phyloP scores from a whole-genome alignment of 2,888 invertebrate species.

The Bellardia pandia region DNA sequence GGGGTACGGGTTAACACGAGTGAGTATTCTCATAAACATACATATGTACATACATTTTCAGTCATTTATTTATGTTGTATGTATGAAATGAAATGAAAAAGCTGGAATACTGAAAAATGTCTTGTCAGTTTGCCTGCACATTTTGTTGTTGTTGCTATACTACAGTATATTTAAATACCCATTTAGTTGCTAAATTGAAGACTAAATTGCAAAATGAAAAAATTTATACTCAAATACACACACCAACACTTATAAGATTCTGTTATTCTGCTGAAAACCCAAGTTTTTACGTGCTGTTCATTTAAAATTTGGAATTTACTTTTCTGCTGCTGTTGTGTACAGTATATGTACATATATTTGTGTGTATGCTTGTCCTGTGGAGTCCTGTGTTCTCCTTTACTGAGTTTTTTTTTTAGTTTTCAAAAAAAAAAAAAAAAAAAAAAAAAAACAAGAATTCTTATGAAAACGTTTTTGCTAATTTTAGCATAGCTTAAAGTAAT shows the following conservation, averaged over 20 bases:
- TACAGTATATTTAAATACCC: slow-evolving; percentile 53
- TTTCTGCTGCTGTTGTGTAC: slow-evolving; percentile 5
- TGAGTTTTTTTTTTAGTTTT: neutral
- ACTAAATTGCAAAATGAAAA: slow-evolving; percentile 46
- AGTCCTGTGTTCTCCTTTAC: slow-evolving; percentile 23
- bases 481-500: neutral
- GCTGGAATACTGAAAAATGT: slow-evolving; percentile 58
- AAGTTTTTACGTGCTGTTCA: slow-evolving; percentile 65
- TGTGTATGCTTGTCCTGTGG: neutral
- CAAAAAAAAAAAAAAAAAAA: no score
- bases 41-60: slow-evolving; percentile 10
- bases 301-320: slow-evolving; percentile 48
- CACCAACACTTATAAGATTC: neutral
- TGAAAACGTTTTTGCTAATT: no score
- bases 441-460: no score
- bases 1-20: slow-evolving; percentile 69
- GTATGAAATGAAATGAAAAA: slow-evolving; percentile 41
- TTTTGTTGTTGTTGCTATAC: slow-evolving; percentile 34
- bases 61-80: slow-evolving; percentile 9
- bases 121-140: slow-evolving; percentile 62
- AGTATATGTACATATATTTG: no score
- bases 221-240: neutral
- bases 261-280: slow-evolving; percentile 32
- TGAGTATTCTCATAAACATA: slow-evolving; percentile 7
- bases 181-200: slow-evolving; percentile 67